Evolutionary conservation across 2,797 vertebrate species (phyloP), one percentile per base, ranked within the genome.

Genomic region (Ispidina lecontei): DNA sequence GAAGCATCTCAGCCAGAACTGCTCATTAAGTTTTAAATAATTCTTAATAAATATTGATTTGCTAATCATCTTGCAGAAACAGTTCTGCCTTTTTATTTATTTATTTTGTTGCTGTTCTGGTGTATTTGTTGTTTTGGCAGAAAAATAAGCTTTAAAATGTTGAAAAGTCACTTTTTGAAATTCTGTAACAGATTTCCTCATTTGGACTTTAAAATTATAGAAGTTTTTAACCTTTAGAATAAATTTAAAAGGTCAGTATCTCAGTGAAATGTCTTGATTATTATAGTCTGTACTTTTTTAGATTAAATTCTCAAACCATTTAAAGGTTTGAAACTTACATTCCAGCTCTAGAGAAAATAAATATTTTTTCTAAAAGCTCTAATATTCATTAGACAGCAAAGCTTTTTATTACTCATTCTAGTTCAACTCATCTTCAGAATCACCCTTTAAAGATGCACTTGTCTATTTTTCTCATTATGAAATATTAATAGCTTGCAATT

Each of bases 1-100:
- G 41, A 86, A 91, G 65, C 17, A 78, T 58, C 70, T 91, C 65
- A 59, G 28, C 7, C 31, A 55, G 59, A 91, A 28, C 17, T 55
- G 13, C 37, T 90, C 59, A 86, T 91, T 87, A 51, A 69, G 77
- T 89, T 91, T 89, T 77, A 77, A 93, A 41, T 60, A 25, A 29
- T 73, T 87, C 72, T 77, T 86, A 92, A 83, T 80, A 80, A 74
- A 60, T 85, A 87, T 31, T 64, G 69, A 87, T 83, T 83, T 87
- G 18, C 37, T 83, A 46, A 90, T 84, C 2, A 72, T 52, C 75
- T 47, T 44, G 31, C 0, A 0, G 55, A 69, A 67, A 74, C 8
- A 58, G 33, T 77, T 77, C 22, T 14, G 20, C 26, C 0, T 2
- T 10, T 47, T 33, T 47, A 1, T 9, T 17, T 46, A 25, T 28